phyloP scores from a whole-genome alignment of 2,888 invertebrate species.

The Microchrysa polita region DNA sequence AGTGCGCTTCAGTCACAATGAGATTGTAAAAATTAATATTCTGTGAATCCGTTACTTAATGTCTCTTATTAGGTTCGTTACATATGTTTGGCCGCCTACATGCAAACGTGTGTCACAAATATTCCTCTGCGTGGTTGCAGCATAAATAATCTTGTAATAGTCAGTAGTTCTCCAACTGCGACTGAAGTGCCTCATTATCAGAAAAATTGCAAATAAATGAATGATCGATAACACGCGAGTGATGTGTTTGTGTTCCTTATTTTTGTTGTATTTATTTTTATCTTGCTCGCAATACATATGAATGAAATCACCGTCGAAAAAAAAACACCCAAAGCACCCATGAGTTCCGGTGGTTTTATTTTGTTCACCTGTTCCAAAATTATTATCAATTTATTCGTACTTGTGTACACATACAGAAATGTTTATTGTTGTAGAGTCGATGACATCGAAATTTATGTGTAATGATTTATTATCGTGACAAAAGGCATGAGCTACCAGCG shows the following conservation, averaged over 20 bases:
- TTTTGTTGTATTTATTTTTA: too few species aligned
- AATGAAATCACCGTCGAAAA: slow-evolving; percentile 11
- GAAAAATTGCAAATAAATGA: background rate
- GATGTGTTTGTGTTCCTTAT: too few species aligned
- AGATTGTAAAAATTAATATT: too few species aligned
- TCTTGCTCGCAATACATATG: background rate
- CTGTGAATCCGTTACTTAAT: too few species aligned
- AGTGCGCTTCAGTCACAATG: too few species aligned
- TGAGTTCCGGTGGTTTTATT: background rate
- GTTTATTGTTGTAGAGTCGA: background rate
- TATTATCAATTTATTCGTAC: background rate
- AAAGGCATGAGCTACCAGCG: slow-evolving; percentile 16
- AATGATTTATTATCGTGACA: slow-evolving; percentile 42
- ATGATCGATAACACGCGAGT: slow-evolving; percentile 16
- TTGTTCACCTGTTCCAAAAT: background rate
- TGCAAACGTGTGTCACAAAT: background rate
- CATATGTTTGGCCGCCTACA: too few species aligned
- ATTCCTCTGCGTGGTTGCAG: background rate
- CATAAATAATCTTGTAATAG: background rate
- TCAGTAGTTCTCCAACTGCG: slow-evolving; percentile 3
- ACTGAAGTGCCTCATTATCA: slow-evolving; percentile 27
- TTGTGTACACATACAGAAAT: background rate
- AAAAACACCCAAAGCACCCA: too few species aligned
- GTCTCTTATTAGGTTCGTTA: too few species aligned
- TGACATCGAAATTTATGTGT: background rate